phyloP scores from a whole-genome alignment of 2,888 invertebrate genomes.

The Leptinotarsa haldemani region DNA sequence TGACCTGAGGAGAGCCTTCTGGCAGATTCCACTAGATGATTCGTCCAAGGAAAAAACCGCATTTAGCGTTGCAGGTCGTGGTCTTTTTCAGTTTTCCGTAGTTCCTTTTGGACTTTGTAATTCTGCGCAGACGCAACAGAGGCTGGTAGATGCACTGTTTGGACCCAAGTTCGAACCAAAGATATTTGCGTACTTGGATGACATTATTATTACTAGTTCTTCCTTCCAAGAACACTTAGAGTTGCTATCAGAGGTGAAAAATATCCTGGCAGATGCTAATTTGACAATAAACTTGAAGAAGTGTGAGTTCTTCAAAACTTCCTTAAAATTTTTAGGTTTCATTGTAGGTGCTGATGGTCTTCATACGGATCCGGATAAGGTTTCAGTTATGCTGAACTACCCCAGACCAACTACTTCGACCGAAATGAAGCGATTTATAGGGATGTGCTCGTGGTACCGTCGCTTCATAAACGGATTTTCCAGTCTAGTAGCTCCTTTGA shows the following conservation, averaged over 20 bases:
- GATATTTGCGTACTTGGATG: background rate
- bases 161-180: background rate
- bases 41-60: constrained; percentile 48
- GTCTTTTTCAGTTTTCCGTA: constrained; percentile 32
- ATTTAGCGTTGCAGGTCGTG: constrained; percentile 49
- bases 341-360: constrained; percentile 43
- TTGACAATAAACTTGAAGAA: constrained; percentile 50
- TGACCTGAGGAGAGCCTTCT: constrained; percentile 45
- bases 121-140: constrained; percentile 42
- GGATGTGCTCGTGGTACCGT: constrained; percentile 50
- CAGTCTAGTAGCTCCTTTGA: constrained; percentile 47
- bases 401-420: constrained; percentile 45
- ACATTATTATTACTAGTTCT: constrained; percentile 1
- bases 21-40: constrained; percentile 35
- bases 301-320: constrained; percentile 33
- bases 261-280: constrained; percentile 17
- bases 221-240: background rate
- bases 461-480: constrained; percentile 50
- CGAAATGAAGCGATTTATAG: constrained; percentile 51
- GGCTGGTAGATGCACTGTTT: constrained; percentile 8
- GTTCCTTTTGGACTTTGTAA: constrained; percentile 52
- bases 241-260: background rate
- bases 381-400: constrained; percentile 49
- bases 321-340: constrained; percentile 48
- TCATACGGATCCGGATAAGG: constrained; percentile 50